phyloP scores from a whole-genome alignment of 2,113 vertebrate genomes.

The Myrmophylax atrothorax region DNA sequence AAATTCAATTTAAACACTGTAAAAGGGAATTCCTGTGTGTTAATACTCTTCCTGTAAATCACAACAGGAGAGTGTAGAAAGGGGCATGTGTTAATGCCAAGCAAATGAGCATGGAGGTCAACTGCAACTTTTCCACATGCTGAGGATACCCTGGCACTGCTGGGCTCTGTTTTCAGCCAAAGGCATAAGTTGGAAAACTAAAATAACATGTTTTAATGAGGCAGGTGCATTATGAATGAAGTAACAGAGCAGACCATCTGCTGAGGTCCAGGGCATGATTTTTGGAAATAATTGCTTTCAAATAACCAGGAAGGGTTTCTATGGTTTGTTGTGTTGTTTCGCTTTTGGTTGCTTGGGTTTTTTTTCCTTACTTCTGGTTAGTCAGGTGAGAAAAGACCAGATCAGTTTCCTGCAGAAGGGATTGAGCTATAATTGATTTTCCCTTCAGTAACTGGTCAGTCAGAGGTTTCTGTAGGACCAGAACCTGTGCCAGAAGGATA shows the following conservation, averaged over 20 bases:
- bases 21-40: not conserved
- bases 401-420: not conserved
- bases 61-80: not conserved
- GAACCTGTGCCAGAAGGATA: not conserved
- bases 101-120: not conserved
- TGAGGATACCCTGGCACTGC: not conserved
- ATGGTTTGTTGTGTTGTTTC: not conserved
- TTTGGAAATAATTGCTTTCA: not conserved
- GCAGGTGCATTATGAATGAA: not conserved
- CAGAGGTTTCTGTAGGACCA: not conserved
- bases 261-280: not conserved
- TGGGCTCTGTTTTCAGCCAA: not conserved
- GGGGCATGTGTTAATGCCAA: not conserved
- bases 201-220: not conserved
- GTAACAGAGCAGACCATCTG: not conserved
- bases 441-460: not conserved
- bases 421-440: not conserved
- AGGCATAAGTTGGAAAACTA: not conserved
- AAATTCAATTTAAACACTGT: not conserved
- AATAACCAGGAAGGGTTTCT: not conserved
- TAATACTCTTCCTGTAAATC: not conserved
- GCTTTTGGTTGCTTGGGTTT: not conserved
- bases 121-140: not conserved
- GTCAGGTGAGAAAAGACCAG: not conserved
- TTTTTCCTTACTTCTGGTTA: not conserved